Conservation (phyloP, 2,113 vertebrate genomes). For the Nasalis larvatus region DNA sequence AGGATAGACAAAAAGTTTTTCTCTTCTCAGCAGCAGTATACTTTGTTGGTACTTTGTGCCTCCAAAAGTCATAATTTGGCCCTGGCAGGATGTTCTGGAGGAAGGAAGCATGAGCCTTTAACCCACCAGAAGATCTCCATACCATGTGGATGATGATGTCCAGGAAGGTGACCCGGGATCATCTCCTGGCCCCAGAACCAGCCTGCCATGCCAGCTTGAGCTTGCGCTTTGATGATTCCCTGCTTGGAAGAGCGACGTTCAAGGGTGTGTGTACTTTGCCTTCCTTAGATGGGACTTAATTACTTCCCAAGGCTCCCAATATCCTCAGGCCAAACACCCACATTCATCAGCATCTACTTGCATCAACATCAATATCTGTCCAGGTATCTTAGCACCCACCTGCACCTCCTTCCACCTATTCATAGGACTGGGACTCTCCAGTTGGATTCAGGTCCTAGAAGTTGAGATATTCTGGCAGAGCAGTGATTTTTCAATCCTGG, state of each 20-base stretch:
- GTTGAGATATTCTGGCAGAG: not conserved
- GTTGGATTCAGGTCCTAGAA: not conserved
- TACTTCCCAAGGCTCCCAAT: slow-evolving; percentile 14
- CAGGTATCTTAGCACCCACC: not conserved
- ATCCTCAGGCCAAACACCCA: slow-evolving; percentile 39
- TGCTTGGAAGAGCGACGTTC: slow-evolving; percentile 18
- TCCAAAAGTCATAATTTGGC: not conserved
- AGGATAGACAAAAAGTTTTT: not conserved
- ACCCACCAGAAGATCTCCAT: not conserved
- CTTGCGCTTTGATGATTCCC: slow-evolving; percentile 22
- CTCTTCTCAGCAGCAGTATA: not conserved
- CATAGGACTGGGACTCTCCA: not conserved
- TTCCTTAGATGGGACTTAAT: slow-evolving; percentile 30
- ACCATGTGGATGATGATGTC: not conserved
- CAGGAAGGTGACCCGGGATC: not conserved
- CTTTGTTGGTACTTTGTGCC: not conserved
- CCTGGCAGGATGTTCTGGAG: not conserved
- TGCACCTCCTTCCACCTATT: not conserved
- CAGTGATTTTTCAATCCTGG: not conserved
- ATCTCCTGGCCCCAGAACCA: not conserved
- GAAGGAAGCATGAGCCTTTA: not conserved
- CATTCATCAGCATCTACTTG: slow-evolving; percentile 25
- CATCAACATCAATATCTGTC: not conserved
- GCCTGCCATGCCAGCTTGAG: not conserved
- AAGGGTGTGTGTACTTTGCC: not conserved